Evolutionary conservation across 2,113 vertebrate genomes (phyloP).

Genomic region (Todiramphus saurophagus): DNA sequence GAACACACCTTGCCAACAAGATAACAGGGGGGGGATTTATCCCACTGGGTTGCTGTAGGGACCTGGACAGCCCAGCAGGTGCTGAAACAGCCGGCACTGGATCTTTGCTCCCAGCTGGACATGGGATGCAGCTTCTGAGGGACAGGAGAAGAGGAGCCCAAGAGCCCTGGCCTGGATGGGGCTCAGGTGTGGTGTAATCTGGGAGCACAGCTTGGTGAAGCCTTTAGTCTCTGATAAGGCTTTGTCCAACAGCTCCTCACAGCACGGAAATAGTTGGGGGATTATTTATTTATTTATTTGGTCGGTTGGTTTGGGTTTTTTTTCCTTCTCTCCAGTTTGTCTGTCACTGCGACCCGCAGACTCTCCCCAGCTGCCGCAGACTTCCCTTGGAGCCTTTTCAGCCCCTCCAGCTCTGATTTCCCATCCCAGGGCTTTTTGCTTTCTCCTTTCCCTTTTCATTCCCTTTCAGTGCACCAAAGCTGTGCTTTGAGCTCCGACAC

Average conservation of each 20-base stretch:
- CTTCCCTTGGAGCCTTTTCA: neutral
- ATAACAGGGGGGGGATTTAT: neutral
- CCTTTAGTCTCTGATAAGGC: accelerated
- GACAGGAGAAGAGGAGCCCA: accelerated
- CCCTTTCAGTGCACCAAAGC: neutral
- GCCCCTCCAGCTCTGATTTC: neutral
- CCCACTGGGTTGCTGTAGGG: neutral
- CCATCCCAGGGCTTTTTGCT: neutral
- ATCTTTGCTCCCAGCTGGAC: neutral
- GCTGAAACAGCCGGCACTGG: accelerated
- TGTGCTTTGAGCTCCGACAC: accelerated
- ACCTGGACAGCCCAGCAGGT: neutral
- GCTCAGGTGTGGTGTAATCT: neutral
- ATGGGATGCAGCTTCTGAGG: neutral
- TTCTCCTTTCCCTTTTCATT: neutral
- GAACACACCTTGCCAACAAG: neutral
- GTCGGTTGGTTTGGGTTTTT: neutral
- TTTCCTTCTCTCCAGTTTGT: accelerated
- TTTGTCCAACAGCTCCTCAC: neutral
- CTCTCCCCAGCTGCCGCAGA: neutral
- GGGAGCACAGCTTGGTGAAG: accelerated
- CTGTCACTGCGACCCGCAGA: accelerated
- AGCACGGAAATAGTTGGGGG: neutral
- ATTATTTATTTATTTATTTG: too few relatives aligned
- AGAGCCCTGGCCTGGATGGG: accelerated